These are phyloP conservation scores for Misgurnus mizolepis DNA, from an alignment of 2,113 vertebrate genomes.

Conservation along the genomic window DNA sequence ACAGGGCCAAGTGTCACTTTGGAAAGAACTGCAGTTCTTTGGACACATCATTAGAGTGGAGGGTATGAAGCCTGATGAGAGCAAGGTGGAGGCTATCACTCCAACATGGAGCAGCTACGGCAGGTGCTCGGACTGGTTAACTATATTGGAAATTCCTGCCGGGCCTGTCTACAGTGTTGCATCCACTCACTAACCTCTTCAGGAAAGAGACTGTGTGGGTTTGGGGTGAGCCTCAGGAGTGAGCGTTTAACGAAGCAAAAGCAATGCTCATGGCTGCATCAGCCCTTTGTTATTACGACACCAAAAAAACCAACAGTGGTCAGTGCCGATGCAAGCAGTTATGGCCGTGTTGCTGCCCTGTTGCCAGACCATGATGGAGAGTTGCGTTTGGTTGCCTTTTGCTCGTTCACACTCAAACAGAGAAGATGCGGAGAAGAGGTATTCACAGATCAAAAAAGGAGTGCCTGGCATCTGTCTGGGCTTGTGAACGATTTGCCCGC, in stretches of 20 bases:
- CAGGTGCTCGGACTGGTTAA: slow-evolving; percentile 29
- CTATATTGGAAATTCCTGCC: slow-evolving; percentile 29
- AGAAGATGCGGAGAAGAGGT: too few relatives aligned
- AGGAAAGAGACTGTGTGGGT: slow-evolving; percentile 6
- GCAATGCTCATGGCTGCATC: slow-evolving; percentile 26
- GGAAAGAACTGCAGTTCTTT: background rate
- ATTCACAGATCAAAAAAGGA: too few relatives aligned
- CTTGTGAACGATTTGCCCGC: too few relatives aligned
- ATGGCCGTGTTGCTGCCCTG: slow-evolving; percentile 4
- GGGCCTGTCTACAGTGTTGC: slow-evolving; percentile 8
- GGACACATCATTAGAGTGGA: slow-evolving; percentile 28
- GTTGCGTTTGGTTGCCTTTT: too few relatives aligned
- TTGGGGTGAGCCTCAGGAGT: slow-evolving; percentile 18
- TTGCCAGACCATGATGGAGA: too few relatives aligned
- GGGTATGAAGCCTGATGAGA: slow-evolving; percentile 29
- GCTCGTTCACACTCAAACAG: too few relatives aligned
- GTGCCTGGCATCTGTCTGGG: too few relatives aligned
- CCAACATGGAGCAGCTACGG: background rate
- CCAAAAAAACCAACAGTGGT: slow-evolving; percentile 24
- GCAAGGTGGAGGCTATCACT: slow-evolving; percentile 36
- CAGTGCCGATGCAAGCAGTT: slow-evolving; percentile 37
- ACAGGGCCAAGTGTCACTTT: too few relatives aligned
- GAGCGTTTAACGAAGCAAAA: slow-evolving; percentile 31
- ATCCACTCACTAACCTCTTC: slow-evolving; percentile 30
- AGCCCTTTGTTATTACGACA: slow-evolving; percentile 15